Base-by-base conservation (phyloP, 2,113 vertebrate genomes). In the Clinocottus analis region DNA sequence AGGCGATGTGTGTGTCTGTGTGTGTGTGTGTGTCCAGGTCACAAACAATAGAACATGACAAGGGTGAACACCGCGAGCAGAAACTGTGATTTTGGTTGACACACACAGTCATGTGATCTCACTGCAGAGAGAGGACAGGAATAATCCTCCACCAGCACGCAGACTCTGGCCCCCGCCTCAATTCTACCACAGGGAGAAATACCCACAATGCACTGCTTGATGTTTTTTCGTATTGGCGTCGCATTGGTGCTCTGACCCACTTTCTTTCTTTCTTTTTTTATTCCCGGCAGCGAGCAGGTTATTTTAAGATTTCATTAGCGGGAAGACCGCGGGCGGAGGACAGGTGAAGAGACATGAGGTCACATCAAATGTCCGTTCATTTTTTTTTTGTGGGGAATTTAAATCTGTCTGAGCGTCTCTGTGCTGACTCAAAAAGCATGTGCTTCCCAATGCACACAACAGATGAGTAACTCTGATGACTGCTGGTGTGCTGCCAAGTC, bases 241-340 rank as follows among this genome's bases (percentile, higher is more conserved):
- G 45, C 77, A 61, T 56, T 78, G 79, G 74, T 76, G 88, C 76
- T 65, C 75, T 93, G 91, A 93, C 93, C 93, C 85, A 93, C 70
- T 93, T n/a, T n/a, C n/a, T n/a, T n/a, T 92, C 91, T 90, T 78
- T 71, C 12, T 39, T 21, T 51, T 5, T 10, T 9, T 7, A 41
- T 3, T n/a, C n/a, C 17, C 39, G 60, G 39, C 49, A 31, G 77
- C 23, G 23, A 37, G 84, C 67, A 77, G 85, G 88, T 89, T 93
- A 93, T 94, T 94, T 92, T 91, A 80, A 82, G 90, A 85, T 77
- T 85, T 82, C 81, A 90, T 88, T 87, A 89, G 45, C 4, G 7
- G 67, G 51, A 85, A 58, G 61, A 87, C 82, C 72, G 65, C 84
- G 82, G 90, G 75, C 49, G 72, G 66, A 80, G 1, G 6, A 68